Conservation (phyloP, 37 sponge, comb jelly and placozoan genomes). For the Geodia barretti region DNA sequence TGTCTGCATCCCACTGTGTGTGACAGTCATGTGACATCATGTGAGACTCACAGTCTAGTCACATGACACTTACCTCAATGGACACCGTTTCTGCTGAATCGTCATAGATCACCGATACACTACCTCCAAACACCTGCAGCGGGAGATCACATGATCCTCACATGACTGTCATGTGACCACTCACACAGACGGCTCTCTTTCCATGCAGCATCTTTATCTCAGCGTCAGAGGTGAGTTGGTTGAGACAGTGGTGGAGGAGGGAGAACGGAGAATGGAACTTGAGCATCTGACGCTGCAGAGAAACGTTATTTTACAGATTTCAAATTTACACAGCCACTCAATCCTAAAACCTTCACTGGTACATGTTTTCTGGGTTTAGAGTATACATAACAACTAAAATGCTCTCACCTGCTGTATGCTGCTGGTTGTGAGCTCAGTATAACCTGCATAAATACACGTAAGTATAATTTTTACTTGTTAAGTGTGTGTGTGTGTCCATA, state of each 20-base stretch:
- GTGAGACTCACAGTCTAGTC: not conserved
- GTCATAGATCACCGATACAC: not conserved
- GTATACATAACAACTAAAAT: not conserved
- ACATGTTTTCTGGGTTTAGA: not conserved
- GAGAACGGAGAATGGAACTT: constrained; percentile 72
- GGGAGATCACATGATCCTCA: not conserved
- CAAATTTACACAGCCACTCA: too few relatives aligned
- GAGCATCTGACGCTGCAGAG: constrained; percentile 66
- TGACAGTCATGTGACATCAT: not conserved
- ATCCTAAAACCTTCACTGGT: too few relatives aligned
- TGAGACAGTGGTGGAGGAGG: constrained; percentile 66
- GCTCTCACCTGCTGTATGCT: constrained; percentile 74
- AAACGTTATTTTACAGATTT: too few relatives aligned
- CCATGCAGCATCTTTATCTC: constrained; percentile 43
- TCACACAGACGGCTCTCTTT: constrained; percentile 45
- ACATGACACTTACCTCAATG: constrained; percentile 7
- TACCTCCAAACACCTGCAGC: not conserved
- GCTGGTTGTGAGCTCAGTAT: constrained; percentile 86
- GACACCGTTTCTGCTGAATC: not conserved
- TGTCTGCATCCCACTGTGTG: constrained; percentile 87
- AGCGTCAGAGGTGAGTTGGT: constrained; percentile 69
- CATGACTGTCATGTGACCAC: not conserved
- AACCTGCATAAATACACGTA: constrained; percentile 48
- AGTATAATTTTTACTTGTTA: not conserved
- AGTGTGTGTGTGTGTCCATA: not conserved